Evolutionary conservation across 1,140 invertebrate genomes (phyloP).

Genomic region (Coenobita brevimanus): DNA sequence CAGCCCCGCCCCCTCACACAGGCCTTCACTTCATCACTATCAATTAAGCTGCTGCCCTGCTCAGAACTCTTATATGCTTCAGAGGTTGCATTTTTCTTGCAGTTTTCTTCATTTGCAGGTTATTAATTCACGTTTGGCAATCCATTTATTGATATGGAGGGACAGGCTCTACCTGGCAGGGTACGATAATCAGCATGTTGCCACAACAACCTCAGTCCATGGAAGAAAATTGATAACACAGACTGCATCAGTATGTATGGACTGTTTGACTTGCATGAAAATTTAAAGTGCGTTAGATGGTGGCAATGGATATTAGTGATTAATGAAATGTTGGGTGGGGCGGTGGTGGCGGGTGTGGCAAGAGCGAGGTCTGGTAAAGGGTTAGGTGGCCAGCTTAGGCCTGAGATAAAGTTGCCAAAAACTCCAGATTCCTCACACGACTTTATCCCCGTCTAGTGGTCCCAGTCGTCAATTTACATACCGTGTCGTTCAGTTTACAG

Average conservation of each 20-base stretch:
- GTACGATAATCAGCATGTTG: constrained; percentile 18
- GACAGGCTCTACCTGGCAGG: constrained; percentile 17
- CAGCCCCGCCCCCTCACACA: too few species aligned
- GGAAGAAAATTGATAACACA: background rate
- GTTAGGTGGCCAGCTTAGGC: constrained; percentile 53
- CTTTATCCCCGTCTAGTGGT: background rate
- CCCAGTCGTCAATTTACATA: constrained; percentile 36
- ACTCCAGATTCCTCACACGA: constrained; percentile 41
- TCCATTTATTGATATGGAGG: constrained; percentile 48
- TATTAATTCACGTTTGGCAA: constrained; percentile 52
- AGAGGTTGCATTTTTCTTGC: background rate
- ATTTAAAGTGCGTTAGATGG: too few species aligned
- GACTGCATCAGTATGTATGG: background rate
- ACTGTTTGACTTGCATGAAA: background rate
- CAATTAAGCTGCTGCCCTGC: too few species aligned
- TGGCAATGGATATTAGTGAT: background rate
- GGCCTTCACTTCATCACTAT: too few species aligned
- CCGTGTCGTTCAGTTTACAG: constrained; percentile 33
- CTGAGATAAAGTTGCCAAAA: constrained; percentile 49
- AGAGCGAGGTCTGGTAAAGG: constrained; percentile 42
- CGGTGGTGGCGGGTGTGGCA: constrained; percentile 9
- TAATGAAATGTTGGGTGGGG: background rate
- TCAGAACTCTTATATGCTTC: too few species aligned
- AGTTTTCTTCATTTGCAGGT: constrained; percentile 4
- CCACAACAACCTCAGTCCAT: background rate